Percentiles rank a stretch among this genome's conserved stretches.
phyloP scores from a whole-genome alignment of 92 coral and sea anemone genomes.

The Parazoanthus swiftii region DNA sequence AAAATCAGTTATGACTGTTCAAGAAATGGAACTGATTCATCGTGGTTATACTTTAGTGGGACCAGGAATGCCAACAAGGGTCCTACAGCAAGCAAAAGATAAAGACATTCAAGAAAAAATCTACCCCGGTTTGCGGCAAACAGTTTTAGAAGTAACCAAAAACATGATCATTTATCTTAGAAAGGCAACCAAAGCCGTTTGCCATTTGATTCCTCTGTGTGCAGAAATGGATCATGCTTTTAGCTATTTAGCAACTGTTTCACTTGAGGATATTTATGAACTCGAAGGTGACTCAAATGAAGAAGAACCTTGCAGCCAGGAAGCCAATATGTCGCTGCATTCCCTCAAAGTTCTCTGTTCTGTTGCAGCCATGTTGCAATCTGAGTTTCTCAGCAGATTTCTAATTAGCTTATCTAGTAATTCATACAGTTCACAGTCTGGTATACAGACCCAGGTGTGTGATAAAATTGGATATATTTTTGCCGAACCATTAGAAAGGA shows the following conservation, averaged over 20 bases:
- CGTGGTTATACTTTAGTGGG: slow-evolving; percentile 82
- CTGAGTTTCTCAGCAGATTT: slow-evolving; percentile 76
- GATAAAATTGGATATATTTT: slow-evolving; percentile 48
- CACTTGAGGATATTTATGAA: slow-evolving; percentile 30
- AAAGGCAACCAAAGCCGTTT: slow-evolving; percentile 45
- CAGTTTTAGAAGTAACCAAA: slow-evolving; percentile 51
- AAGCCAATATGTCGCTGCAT: slow-evolving; percentile 56
- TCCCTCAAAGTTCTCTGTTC: slow-evolving; percentile 57
- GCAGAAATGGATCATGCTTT: slow-evolving; percentile 58
- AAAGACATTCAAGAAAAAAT: slow-evolving; percentile 38
- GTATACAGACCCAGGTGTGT: slow-evolving; percentile 27
- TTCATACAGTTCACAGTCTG: slow-evolving; percentile 31
- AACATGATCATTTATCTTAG: slow-evolving; percentile 40
- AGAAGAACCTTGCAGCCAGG: not conserved
- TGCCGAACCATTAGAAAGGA: slow-evolving; percentile 39
- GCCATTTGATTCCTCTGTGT: slow-evolving; percentile 48
- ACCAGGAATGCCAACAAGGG: slow-evolving; percentile 54
- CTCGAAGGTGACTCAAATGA: not conserved
- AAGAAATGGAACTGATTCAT: slow-evolving; percentile 81
- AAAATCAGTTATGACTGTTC: slow-evolving; percentile 78
- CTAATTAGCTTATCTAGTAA: slow-evolving; percentile 59
- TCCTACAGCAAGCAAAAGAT: slow-evolving; percentile 35
- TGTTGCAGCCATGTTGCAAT: slow-evolving; percentile 61
- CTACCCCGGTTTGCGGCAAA: slow-evolving; percentile 64
- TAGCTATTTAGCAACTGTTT: slow-evolving; percentile 58